Conservation (phyloP, 2,888 invertebrate genomes). For the Macaria notata region DNA sequence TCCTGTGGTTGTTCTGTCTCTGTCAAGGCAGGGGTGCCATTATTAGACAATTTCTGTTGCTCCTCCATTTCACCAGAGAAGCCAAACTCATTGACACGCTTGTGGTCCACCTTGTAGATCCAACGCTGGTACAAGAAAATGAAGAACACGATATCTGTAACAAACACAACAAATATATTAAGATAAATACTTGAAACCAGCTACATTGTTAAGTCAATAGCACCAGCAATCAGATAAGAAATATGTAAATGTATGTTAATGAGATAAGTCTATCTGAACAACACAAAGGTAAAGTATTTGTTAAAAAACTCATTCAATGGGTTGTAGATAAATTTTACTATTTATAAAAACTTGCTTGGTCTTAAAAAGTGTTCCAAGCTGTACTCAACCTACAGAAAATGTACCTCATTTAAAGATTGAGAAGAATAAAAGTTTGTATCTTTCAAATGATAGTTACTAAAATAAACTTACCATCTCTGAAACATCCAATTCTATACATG, state of each 20-base stretch:
- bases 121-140: slow-evolving; percentile 99
- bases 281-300: not conserved
- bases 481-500: slow-evolving; percentile 98
- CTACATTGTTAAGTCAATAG: not conserved
- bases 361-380: too few species aligned
- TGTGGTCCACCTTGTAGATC: slow-evolving; percentile 98
- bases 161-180: slow-evolving; percentile 28
- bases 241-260: slow-evolving; percentile 22
- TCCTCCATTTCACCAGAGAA: slow-evolving; percentile 95
- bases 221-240: slow-evolving; percentile 8
- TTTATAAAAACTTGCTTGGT: too few species aligned
- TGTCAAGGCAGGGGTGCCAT: slow-evolving; percentile 61
- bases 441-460: too few species aligned
- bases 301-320: too few species aligned
- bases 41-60: slow-evolving; percentile 65
- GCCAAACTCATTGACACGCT: slow-evolving; percentile 98
- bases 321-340: too few species aligned
- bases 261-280: slow-evolving; percentile 1
- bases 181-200: not conserved
- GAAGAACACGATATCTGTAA: slow-evolving; percentile 97
- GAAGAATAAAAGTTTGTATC: too few species aligned
- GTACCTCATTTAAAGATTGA: too few species aligned
- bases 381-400: too few species aligned
- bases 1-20: slow-evolving; percentile 56
- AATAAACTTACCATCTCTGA: slow-evolving; percentile 90